These are phyloP conservation scores for Bubo bubo DNA, from an alignment of 2,113 vertebrate species.

Conservation along the genomic window DNA sequence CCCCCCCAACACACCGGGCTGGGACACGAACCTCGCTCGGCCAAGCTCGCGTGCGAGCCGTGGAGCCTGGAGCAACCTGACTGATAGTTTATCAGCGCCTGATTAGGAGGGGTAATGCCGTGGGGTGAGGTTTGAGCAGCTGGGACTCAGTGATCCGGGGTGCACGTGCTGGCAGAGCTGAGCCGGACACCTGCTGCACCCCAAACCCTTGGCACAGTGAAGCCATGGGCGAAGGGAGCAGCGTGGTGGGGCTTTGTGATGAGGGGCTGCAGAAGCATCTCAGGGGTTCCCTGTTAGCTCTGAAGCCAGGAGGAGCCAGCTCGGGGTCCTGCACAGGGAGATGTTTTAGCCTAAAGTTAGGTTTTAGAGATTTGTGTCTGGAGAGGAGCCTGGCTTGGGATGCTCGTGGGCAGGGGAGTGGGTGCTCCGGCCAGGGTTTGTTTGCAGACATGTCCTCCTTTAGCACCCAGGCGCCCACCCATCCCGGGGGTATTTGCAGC, in stretches of 20 bases:
- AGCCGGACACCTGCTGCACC: accelerated
- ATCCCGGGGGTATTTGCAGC: accelerated
- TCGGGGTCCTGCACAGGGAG: neutral
- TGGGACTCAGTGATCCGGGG: accelerated
- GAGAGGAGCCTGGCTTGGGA: neutral
- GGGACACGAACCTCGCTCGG: neutral
- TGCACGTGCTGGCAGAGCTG: accelerated
- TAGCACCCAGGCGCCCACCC: neutral
- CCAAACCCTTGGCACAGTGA: neutral
- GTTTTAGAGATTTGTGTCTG: neutral
- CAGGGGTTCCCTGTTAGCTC: neutral
- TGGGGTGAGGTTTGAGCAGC: neutral
- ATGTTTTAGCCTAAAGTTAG: neutral
- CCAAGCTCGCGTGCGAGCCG: accelerated
- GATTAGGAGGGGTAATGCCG: accelerated
- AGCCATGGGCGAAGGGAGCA: neutral
- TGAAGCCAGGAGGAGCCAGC: neutral
- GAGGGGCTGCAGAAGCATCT: neutral
- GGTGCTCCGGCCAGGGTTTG: neutral
- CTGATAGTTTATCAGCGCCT: neutral
- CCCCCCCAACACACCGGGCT: accelerated
- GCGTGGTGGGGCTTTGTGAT: accelerated
- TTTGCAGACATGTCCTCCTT: neutral
- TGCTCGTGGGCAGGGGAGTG: no score
- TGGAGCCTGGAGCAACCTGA: accelerated